Percentiles rank a stretch among this genome's conserved stretches.
Evolutionary conservation across 2,113 vertebrate species (phyloP).

Genomic region (Bucco capensis): DNA sequence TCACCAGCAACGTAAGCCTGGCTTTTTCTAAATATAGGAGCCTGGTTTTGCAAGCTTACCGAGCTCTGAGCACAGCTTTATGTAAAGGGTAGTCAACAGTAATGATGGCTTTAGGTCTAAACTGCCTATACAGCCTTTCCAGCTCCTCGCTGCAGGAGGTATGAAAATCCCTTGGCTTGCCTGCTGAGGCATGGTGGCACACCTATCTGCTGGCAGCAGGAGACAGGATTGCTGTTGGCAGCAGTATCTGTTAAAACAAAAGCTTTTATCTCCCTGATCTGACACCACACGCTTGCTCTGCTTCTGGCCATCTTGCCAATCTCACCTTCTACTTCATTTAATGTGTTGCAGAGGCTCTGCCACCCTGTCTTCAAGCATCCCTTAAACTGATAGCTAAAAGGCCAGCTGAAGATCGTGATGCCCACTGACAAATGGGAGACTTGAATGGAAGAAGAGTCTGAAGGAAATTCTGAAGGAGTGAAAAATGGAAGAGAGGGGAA

Average conservation of each 20-base stretch:
- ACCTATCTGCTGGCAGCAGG: slow-evolving; percentile 4
- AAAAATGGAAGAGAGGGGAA: not conserved
- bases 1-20: not conserved
- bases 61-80: not conserved
- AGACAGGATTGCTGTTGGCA: not conserved
- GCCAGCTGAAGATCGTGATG: not conserved
- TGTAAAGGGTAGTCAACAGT: not conserved
- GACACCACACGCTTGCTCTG: not conserved
- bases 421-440: not conserved
- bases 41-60: not conserved
- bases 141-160: not conserved
- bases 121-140: not conserved
- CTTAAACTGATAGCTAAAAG: not conserved
- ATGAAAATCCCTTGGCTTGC: not conserved
- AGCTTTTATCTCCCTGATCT: slow-evolving; percentile 13
- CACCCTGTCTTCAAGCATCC: not conserved
- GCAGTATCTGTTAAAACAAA: not conserved
- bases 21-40: not conserved
- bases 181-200: not conserved
- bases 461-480: not conserved
- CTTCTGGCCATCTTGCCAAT: slow-evolving; percentile 21
- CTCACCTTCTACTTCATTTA: not conserved
- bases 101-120: not conserved
- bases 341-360: not conserved
- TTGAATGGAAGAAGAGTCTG: not conserved